These are phyloP conservation scores for Siphlonurus alternatus DNA, from an alignment of 2,888 invertebrate genomes.

Conservation along the genomic window DNA sequence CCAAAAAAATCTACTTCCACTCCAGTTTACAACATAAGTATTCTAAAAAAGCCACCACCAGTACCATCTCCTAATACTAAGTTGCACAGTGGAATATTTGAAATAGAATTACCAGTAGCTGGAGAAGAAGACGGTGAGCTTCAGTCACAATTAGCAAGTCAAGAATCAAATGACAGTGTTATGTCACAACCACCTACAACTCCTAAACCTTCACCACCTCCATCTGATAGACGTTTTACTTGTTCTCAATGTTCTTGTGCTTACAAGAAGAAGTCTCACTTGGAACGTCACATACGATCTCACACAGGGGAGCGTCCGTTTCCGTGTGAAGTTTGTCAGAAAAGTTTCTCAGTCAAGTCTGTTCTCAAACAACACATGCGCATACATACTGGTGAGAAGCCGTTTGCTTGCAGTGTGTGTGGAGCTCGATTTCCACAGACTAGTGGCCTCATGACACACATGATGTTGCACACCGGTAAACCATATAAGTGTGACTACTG, in stretches of 20 bases:
- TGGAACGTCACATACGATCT: conserved; percentile 13
- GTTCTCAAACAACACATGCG: conserved; percentile 14
- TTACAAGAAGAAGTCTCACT: conserved; percentile 14
- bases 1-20: no score
- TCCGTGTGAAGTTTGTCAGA: conserved; percentile 11
- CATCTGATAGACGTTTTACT: conserved; percentile 11
- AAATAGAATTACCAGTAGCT: no score
- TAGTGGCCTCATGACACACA: conserved; percentile 14
- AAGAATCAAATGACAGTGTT: neutral
- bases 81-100: no score
- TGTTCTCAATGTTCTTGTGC: conserved; percentile 13
- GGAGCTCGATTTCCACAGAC: conserved; percentile 13
- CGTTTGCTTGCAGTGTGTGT: conserved; percentile 12
- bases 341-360: conserved; percentile 13
- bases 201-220: neutral
- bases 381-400: conserved; percentile 14
- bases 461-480: conserved; percentile 14
- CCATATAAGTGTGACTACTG: conserved; percentile 15
- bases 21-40: no score
- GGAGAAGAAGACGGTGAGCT: neutral
- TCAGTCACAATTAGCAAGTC: neutral
- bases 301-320: conserved; percentile 14
- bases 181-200: neutral
- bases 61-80: no score
- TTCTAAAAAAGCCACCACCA: no score